These are phyloP conservation scores for Drosophila paramelanica DNA, from an alignment of 2,888 invertebrate species.

Conservation along the genomic window DNA sequence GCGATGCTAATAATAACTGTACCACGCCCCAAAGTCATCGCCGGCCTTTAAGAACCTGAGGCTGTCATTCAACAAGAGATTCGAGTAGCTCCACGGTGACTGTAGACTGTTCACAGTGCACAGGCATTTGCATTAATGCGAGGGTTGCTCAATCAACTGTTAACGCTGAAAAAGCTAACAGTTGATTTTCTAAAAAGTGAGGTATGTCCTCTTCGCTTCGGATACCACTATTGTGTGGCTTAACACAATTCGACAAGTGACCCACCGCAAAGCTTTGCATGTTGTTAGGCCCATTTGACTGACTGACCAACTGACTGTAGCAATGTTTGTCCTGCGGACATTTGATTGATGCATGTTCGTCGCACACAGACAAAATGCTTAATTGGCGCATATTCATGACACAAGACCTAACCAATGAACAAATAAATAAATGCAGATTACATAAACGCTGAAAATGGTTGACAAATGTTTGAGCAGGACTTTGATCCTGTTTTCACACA, in stretches of 20 bases:
- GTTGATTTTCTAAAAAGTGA: background rate
- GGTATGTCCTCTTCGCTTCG: background rate
- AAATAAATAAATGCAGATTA: constrained; percentile 60
- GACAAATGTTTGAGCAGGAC: constrained; percentile 75
- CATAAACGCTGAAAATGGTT: constrained; percentile 67
- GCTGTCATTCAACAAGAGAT: constrained; percentile 34
- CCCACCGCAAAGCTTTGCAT: constrained; percentile 48
- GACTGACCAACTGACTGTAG: constrained; percentile 40
- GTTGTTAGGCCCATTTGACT: constrained; percentile 37
- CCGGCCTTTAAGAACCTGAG: constrained; percentile 35
- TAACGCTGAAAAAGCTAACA: background rate
- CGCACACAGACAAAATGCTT: constrained; percentile 73
- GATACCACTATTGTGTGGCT: background rate
- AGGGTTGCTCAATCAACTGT: constrained; percentile 35
- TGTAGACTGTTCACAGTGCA: constrained; percentile 14
- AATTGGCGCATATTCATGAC: constrained; percentile 76
- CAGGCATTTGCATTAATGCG: constrained; percentile 52
- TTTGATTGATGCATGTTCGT: constrained; percentile 77
- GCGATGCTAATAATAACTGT: constrained; percentile 66
- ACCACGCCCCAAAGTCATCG: constrained; percentile 52
- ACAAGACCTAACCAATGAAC: constrained; percentile 1
- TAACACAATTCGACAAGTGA: constrained; percentile 9
- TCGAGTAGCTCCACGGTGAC: constrained; percentile 18
- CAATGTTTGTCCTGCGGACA: constrained; percentile 67
- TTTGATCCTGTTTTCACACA: constrained; percentile 78